phyloP scores from a whole-genome alignment of 2,113 vertebrate species.

The Crotalus horridus region DNA sequence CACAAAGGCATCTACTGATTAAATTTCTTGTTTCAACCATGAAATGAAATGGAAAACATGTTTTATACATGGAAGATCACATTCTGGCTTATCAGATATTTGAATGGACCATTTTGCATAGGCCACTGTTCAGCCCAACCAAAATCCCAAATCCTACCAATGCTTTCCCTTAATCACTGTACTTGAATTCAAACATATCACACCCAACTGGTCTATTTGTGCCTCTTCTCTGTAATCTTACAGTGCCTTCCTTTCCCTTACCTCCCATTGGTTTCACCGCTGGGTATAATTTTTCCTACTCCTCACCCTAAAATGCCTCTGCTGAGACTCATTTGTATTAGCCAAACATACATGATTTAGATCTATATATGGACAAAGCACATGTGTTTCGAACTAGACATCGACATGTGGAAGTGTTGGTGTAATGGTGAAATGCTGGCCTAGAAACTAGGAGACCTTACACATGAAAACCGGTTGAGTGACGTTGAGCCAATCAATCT shows the following conservation, averaged over 20 bases:
- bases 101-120: background rate
- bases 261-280: background rate
- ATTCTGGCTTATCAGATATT: background rate
- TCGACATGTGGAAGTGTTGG: background rate
- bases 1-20: background rate
- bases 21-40: background rate
- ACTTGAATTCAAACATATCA: background rate
- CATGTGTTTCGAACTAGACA: background rate
- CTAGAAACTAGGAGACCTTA: background rate
- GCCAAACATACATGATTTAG: background rate
- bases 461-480: background rate
- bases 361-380: background rate
- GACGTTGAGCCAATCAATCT: background rate
- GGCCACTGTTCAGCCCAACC: background rate
- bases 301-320: background rate
- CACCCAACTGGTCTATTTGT: background rate
- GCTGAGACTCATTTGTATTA: background rate
- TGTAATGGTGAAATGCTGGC: background rate
- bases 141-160: background rate
- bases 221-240: background rate
- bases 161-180: background rate
- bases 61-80: background rate
- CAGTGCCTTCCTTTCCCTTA: background rate
- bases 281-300: background rate
- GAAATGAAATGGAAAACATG: background rate